phyloP scores from a whole-genome alignment of 2,113 vertebrate species.

The Pontoporia blainvillei region DNA sequence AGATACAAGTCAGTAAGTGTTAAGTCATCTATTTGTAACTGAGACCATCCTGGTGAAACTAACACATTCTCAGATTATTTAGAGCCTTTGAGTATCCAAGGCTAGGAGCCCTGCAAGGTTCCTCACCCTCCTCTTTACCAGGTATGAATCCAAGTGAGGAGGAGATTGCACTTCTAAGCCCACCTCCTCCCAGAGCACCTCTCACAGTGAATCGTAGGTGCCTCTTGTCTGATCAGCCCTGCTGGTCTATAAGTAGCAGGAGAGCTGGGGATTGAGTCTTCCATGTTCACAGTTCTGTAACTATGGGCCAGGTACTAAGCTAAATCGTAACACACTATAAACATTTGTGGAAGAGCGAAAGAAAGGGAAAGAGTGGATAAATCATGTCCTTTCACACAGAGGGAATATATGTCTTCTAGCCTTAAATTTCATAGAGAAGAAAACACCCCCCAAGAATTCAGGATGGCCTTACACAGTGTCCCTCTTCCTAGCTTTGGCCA shows the following conservation, averaged over 20 bases:
- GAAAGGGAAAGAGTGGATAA: background rate
- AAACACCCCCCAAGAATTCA: background rate
- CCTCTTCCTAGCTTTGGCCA: background rate
- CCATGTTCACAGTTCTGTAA: background rate
- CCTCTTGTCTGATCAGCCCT: background rate
- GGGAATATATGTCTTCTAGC: background rate
- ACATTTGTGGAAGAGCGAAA: background rate
- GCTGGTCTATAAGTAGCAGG: background rate
- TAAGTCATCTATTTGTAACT: background rate
- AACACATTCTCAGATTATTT: background rate
- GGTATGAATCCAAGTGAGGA: background rate
- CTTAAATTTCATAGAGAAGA: background rate
- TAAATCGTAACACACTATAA: background rate
- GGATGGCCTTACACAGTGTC: background rate
- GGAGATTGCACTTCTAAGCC: background rate
- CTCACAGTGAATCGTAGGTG: background rate
- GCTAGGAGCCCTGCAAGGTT: background rate
- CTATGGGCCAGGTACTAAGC: no score
- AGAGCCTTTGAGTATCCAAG: background rate
- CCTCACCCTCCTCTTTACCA: background rate
- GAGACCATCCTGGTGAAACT: background rate
- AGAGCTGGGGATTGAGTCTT: background rate
- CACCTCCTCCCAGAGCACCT: background rate
- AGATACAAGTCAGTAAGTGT: background rate
- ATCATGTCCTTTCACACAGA: background rate